phyloP scores from a whole-genome alignment of 2,888 invertebrate genomes.

The Apoda limacodes region DNA sequence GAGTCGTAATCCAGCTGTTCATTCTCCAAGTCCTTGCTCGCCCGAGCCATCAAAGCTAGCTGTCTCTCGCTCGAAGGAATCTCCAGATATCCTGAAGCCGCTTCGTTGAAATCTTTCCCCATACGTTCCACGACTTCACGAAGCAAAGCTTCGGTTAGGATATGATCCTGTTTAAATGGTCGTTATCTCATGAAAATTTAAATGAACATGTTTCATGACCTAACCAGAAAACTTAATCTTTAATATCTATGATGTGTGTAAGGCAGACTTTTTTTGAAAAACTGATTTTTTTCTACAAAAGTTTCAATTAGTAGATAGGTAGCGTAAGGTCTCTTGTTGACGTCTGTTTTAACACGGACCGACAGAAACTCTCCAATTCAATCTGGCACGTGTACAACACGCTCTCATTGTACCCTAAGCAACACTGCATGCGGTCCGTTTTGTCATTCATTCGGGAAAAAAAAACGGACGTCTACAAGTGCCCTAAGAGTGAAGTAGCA shows the following conservation, averaged over 20 bases:
- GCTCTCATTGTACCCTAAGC: too few species aligned
- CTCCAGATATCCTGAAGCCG: constrained; percentile 74
- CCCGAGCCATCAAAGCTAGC: constrained; percentile 61
- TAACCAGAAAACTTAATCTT: not conserved
- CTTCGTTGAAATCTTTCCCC: constrained; percentile 79
- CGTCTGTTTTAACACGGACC: too few species aligned
- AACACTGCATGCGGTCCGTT: too few species aligned
- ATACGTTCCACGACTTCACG: constrained; percentile 83
- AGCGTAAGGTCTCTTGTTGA: too few species aligned
- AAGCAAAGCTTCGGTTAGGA: constrained; percentile 77
- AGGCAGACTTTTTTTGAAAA: too few species aligned
- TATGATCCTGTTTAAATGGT: constrained; percentile 59
- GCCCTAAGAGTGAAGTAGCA: too few species aligned
- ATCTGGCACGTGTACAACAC: too few species aligned
- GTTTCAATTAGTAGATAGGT: too few species aligned
- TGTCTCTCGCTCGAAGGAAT: constrained; percentile 65
- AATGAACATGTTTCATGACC: not conserved
- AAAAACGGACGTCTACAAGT: too few species aligned
- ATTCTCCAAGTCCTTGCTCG: constrained; percentile 68
- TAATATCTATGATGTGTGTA: constrained; percentile 1
- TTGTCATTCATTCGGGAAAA: too few species aligned
- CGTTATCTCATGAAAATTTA: not conserved
- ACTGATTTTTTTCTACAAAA: too few species aligned
- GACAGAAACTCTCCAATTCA: too few species aligned
- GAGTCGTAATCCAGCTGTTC: constrained; percentile 80